Base-by-base conservation (phyloP, 2,797 vertebrate genomes). In the Pelodytes ibericus region DNA sequence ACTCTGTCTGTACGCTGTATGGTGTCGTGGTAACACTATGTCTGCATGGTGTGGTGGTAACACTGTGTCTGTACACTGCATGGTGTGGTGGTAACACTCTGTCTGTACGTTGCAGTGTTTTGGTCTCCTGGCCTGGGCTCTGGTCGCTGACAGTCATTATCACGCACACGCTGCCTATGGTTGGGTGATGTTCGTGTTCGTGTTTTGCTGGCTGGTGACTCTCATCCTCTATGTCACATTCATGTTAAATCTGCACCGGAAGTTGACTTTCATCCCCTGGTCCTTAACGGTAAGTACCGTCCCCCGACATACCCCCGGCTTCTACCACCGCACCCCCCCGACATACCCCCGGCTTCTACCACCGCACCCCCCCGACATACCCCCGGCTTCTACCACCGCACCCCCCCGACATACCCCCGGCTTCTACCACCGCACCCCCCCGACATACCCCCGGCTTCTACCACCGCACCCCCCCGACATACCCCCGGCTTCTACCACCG, bases 181-280 rank as follows among this genome's bases (percentile, higher is more conserved):
- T 83, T 99, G 96, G 96, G 96, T 98, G 82, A 85, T 99, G 93
- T 97, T 98, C 13, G 95, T 98, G 2, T 91, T 94, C 1, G 80
- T 98, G 81, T 91, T 94, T 10, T 84, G 94, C 73, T 99, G 97
- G 96, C 80, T 98, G 81, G 61, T 94, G 75, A 97, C 95, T 57
- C 83, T 90, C 78, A 47, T 93, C 71, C 83, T 99, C 80, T 94
- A 96, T 67, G 1, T 91, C 39, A 10, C 90, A 66, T 90, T 95
- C 76, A 83, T 98, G 49, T 90, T 93, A 30, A 83, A 91, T 4
- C 62, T 89, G 66, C 87, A 91, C 8, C 26, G 56, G 31, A 92
- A 85, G 27, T 73, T 94, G 41, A 59, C 85, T 0, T 2, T 76
- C 49, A 62, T 99, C 24, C 94, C 96, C 8, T 99, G 96, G 96